Base-by-base conservation (phyloP, 2,888 invertebrate species). In the Ctena decussata region DNA sequence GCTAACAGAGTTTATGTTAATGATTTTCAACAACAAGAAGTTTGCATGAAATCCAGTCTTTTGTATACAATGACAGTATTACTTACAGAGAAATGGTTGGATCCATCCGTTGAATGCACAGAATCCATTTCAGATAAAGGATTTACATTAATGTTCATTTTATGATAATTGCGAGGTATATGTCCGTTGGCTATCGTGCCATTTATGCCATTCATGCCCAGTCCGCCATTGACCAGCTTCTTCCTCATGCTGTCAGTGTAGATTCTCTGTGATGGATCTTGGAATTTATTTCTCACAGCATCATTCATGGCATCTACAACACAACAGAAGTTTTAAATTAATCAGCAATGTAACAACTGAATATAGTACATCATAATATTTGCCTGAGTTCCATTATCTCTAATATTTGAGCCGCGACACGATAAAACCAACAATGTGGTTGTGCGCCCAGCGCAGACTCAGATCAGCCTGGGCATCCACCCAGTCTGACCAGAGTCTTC, bases 111-210 rank as follows among this genome's bases (percentile, higher is more conserved):
- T 57, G 76, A 82, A 41, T 79, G 83, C 18, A 81, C 60, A 32
- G 82, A 70, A 18, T 92, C 92, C 73, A 91, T 65, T 35, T 93
- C 91, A 6, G 92, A 89, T 76, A 93, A 69, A 18, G 93, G 92
- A 82, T 93, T 93, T 35, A 93, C 91, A 86, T 89, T 93, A 71
- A 93, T 91, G 81, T 93, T 94, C 92, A 92, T 90, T 84, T 92
- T 92, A 69, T 91, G 89, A 79, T 90, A 87, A 70, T 88, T 83
- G 57, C 93, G 89, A 24, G 91, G 90, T 69, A 89, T 89, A 81
- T 93, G 93, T 39, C 93, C 93, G 75, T 93, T 92, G 44, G 91
- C 89, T 41, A 93, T 85, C 11, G 88, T 87, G 21, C 93, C 93
- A 65, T 92, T 93, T 12, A 93, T 84, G 24, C 92, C 92, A 60